Evolutionary conservation across 1,140 invertebrate species (phyloP), one percentile per base, ranked within the genome.

Genomic region (Drosophila seguyi): DNA sequence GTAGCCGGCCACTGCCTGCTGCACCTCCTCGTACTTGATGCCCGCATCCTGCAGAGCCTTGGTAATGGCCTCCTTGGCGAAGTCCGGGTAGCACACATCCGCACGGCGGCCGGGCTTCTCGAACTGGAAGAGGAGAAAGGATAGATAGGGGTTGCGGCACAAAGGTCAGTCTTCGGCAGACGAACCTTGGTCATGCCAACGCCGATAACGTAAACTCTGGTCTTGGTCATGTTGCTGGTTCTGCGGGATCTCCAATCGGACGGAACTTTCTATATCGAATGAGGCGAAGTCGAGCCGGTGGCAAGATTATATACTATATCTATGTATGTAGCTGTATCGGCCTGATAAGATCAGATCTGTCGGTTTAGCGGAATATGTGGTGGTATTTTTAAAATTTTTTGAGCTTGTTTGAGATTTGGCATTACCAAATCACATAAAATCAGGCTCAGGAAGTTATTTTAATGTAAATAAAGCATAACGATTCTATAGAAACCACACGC

Each of bases 111-210:
- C 97, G 31, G 99, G 98, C 93, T 99, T 99, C 71, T 94, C 92
- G 75, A 94, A 94, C 91, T 94, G 20, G 13, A 31, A 61, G 44
- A 22, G n/a, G 0, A 38, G 20, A 13, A 3, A n/a, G 20, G 14
- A 27, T 47, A 57, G 6, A 31, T 34, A 27, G 29, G 34, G 8
- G 1, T 16, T 8, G 11, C 44, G 36, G 25, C 42, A 55, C 80
- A 84, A 87, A 90, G 85, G 61, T 88, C 58, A 62, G 52, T 48
- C 50, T 55, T 47, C 47, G 22, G 11, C 11, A 29, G 48, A 10
- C 75, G 71, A 94, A 96, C 95, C 94, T 97, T 99, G 41, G 98
- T 99, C 98, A 99, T 99, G 61, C 98, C 98, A 72, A 99, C 98
- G 57, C 98, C 98, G 81, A 99, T 95, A 72, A 99, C 98, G 93